Base-by-base conservation (phyloP, 2,888 invertebrate genomes). In the Drosophila pseudotalamancana region DNA sequence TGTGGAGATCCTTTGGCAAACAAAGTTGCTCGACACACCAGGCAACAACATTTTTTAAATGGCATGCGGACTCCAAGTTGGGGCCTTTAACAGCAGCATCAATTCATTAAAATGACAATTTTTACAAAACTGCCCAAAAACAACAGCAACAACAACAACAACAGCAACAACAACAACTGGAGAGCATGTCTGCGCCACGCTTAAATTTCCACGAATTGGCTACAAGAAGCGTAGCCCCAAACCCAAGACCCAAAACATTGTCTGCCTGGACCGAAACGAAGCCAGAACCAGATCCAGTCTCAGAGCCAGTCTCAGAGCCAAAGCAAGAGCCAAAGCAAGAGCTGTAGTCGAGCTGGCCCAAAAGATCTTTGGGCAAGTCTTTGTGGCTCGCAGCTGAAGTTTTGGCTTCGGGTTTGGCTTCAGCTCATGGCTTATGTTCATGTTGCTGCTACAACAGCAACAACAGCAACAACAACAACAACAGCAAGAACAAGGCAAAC, bases 21-120 rank as follows among this genome's bases (percentile, higher is more conserved):
- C 81, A 79, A 77, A 82, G 81, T 82, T 82, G 81, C 81, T 85
- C 77, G 65, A 82, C 81, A 82, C 77, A 85, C 62, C 63, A 45
- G 80, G 63, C 83, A 82, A 82, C 81, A 82, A 68, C 81, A 82
- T 82, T 82, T 82, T 82, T 82, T 79, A 82, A 74, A 82, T 83
- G 86, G 86, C 86, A 85, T 85, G 64, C 67, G 49, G 42, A 46
- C 43, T 54, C 37, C 54, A 57, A 64, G 51, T 85, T 81, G 77
- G 76, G 77, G 48, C 60, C 63, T 72, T 89, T 87, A 89, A 87
- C 89, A 89, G 87, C 89, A 89, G 87, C 88, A 88, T 88, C 90
- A 89, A 89, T 89, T 89, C 89, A 89, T 89, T 89, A 89, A 89
- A 89, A 88, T 90, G 90, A 89, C 90, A 89, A 90, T 89, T 89